Conservation (phyloP, 30 jellyfish, hydroid and myxozoan species). For the Hydractinia echinata region DNA sequence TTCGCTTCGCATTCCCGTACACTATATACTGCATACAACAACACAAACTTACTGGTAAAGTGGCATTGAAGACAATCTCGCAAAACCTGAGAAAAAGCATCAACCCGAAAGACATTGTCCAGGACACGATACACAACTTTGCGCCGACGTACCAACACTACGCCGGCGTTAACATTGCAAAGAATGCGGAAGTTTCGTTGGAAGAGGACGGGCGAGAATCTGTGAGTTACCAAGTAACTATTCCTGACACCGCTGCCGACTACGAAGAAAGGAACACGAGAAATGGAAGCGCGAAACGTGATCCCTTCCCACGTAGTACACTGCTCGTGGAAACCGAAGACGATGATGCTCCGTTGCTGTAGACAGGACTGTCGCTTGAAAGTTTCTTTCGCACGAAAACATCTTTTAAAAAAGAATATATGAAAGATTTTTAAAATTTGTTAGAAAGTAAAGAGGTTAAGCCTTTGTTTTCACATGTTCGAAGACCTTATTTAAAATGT, state of each 20-base stretch:
- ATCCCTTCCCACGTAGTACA: background rate
- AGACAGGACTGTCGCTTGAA: background rate
- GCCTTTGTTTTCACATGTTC: too few relatives aligned
- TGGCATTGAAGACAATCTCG: conserved; percentile 65
- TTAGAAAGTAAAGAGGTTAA: too few relatives aligned
- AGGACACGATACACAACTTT: conserved; percentile 90
- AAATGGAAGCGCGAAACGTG: conserved; percentile 6
- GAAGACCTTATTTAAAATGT: too few relatives aligned
- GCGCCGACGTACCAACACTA: conserved; percentile 92
- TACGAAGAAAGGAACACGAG: conserved; percentile 29
- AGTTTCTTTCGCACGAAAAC: too few relatives aligned
- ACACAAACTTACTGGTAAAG: conserved; percentile 56
- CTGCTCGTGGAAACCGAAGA: conserved; percentile 24
- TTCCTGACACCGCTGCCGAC: conserved; percentile 45
- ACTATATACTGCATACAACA: conserved; percentile 59
- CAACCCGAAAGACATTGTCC: conserved; percentile 86
- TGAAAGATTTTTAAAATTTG: too few relatives aligned
- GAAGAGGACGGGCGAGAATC: conserved; percentile 56
- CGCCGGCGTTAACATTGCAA: conserved; percentile 70
- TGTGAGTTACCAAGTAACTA: conserved; percentile 74
- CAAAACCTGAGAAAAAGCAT: conserved; percentile 73
- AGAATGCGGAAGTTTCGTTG: conserved; percentile 42
- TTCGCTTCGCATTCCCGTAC: conserved; percentile 83
- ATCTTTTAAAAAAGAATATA: too few relatives aligned
- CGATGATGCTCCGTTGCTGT: conserved; percentile 9